Conservation (phyloP, 2,888 invertebrate species). For the Orthonevra nobilis region DNA sequence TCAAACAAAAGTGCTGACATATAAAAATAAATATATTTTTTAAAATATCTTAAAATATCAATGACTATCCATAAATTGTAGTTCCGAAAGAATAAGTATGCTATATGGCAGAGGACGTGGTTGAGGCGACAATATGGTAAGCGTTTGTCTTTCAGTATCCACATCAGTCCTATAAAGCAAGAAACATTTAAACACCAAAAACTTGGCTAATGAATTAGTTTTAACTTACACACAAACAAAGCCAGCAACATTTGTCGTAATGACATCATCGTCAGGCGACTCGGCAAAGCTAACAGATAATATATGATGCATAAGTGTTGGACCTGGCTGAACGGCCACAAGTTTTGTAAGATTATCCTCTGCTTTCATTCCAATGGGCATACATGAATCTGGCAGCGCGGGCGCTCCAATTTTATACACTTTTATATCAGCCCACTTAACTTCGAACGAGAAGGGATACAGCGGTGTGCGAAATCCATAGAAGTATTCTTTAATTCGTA, state of each 20-base stretch:
- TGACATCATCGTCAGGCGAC: constrained; percentile 90
- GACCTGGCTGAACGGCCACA: constrained; percentile 88
- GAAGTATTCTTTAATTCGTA: constrained; percentile 94
- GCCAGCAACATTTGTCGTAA: constrained; percentile 93
- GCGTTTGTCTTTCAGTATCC: constrained; percentile 91
- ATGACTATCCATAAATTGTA: constrained; percentile 97
- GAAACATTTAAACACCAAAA: not conserved
- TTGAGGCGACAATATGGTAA: constrained; percentile 96
- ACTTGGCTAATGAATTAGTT: not conserved
- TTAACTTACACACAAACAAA: constrained; percentile 95
- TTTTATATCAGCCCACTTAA: constrained; percentile 93
- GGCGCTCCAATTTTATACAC: constrained; percentile 97
- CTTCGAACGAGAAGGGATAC: constrained; percentile 96
- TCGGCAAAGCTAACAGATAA: constrained; percentile 94
- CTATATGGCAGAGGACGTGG: constrained; percentile 95
- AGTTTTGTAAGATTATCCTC: constrained; percentile 95
- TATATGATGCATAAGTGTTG: constrained; percentile 91
- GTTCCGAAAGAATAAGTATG: constrained; percentile 91
- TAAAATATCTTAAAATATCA: too few relatives aligned
- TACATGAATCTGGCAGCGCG: constrained; percentile 94
- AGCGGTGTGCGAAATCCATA: constrained; percentile 91
- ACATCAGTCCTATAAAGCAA: constrained; percentile 89
- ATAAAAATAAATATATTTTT: too few relatives aligned
- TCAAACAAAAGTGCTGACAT: too few relatives aligned
- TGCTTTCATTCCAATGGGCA: constrained; percentile 96